A percentile compares a stretch with the other conserved stretches of the same genome.
Conservation (phyloP, 2,113 vertebrate genomes). For the Amblyornis subalaris region DNA sequence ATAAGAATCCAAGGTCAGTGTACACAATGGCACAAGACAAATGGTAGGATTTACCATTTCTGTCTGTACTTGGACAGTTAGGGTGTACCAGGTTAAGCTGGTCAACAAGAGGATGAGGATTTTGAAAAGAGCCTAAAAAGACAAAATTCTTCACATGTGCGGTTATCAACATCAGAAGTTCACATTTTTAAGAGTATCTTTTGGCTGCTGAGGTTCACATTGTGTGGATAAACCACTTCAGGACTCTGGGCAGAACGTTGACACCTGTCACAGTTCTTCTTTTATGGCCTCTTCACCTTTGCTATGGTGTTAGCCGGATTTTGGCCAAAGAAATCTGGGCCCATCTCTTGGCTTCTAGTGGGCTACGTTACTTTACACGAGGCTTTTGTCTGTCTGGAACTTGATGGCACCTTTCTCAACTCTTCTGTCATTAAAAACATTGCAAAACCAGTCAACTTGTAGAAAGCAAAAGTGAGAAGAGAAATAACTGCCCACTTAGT, state of each 20-base stretch:
- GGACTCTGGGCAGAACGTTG: neutral
- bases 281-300: neutral
- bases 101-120: neutral
- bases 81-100: neutral
- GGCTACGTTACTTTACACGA: neutral
- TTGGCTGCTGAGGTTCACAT: neutral
- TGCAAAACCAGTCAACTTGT: neutral
- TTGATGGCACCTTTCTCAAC: neutral
- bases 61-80: neutral
- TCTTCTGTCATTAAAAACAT: neutral
- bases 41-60: neutral
- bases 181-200: neutral
- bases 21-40: neutral
- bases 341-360: neutral
- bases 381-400: neutral
- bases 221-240: neutral
- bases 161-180: neutral
- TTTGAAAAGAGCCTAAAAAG: neutral
- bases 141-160: neutral
- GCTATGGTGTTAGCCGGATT: neutral
- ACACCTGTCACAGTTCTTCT: neutral
- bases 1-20: neutral
- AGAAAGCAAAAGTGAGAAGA: neutral
- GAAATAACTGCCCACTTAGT: neutral
- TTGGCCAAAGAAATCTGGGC: neutral